Conservation (phyloP, 2,888 invertebrate species). For the Tenthredo scrophulariae region DNA sequence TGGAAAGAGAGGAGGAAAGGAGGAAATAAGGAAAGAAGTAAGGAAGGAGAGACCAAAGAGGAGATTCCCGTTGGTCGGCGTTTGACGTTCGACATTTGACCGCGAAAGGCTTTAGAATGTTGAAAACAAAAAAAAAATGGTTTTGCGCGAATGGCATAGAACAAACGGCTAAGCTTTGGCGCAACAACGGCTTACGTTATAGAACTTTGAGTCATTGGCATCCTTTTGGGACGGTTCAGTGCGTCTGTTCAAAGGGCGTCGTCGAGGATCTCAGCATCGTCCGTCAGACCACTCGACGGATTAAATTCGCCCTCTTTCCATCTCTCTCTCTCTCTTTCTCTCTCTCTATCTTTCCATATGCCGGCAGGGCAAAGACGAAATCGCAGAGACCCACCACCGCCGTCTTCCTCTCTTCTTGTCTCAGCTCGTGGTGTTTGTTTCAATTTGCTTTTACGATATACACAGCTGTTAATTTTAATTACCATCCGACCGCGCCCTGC, state of each 20-base stretch:
- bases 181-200: conserved; percentile 9
- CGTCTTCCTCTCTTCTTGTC: not conserved
- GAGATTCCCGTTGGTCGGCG: not conserved
- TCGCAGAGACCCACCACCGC: not conserved
- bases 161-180: not conserved
- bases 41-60: not conserved
- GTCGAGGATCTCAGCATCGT: conserved; percentile 29
- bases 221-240: conserved; percentile 39
- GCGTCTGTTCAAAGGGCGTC: conserved; percentile 32
- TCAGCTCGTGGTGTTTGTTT: conserved; percentile 14
- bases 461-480: conserved; percentile 49
- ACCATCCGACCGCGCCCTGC: conserved; percentile 23
- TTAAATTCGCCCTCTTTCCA: conserved; percentile 43
- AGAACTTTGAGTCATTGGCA: conserved; percentile 30
- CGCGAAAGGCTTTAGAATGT: not conserved
- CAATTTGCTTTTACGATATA: conserved; percentile 45
- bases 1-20: not conserved
- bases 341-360: not conserved
- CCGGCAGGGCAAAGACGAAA: not conserved
- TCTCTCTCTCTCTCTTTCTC: conserved; percentile 8
- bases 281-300: conserved; percentile 47
- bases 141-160: not conserved
- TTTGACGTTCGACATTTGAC: not conserved
- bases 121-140: not conserved
- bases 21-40: not conserved